Evolutionary conservation across 2,113 vertebrate genomes (phyloP).

Genomic region (Hemichromis elongatus): DNA sequence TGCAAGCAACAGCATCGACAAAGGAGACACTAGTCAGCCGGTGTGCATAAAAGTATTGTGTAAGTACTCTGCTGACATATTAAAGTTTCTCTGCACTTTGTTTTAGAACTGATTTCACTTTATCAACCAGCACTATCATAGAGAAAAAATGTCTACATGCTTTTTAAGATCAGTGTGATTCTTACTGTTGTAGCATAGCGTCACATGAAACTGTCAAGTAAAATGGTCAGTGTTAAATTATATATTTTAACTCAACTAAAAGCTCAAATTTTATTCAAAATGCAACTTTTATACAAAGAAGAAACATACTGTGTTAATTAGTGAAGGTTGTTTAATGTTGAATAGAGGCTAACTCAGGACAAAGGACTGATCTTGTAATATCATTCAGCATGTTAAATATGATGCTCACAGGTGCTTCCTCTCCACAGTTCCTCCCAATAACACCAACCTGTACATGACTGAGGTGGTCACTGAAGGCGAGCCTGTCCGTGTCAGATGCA

Average conservation of each 20-base stretch:
- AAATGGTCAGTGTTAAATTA: rapidly evolving
- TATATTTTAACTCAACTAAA: background rate
- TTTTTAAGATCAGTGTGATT: background rate
- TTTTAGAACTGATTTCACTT: background rate
- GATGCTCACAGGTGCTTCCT: background rate
- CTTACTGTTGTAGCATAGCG: background rate
- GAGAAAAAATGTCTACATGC: background rate
- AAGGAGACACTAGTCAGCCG: background rate
- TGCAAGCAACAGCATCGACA: background rate
- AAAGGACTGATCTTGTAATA: background rate
- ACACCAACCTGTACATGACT: slow-evolving; percentile 7
- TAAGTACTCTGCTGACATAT: slow-evolving; percentile 38
- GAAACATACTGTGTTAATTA: background rate
- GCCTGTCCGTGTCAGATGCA: slow-evolving; percentile 17
- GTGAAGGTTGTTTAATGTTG: background rate
- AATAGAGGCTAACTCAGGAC: background rate
- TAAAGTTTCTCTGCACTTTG: background rate
- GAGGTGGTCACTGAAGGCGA: background rate
- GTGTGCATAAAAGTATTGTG: slow-evolving; percentile 45
- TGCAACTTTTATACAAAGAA: background rate
- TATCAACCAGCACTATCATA: background rate
- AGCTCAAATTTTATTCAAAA: background rate
- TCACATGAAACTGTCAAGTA: background rate
- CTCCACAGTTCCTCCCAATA: slow-evolving; percentile 54
- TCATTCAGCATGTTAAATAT: background rate